Evolutionary conservation across 2,113 vertebrate genomes (phyloP), one percentile per base, ranked within the genome.

Genomic region (Eublepharis macularius): DNA sequence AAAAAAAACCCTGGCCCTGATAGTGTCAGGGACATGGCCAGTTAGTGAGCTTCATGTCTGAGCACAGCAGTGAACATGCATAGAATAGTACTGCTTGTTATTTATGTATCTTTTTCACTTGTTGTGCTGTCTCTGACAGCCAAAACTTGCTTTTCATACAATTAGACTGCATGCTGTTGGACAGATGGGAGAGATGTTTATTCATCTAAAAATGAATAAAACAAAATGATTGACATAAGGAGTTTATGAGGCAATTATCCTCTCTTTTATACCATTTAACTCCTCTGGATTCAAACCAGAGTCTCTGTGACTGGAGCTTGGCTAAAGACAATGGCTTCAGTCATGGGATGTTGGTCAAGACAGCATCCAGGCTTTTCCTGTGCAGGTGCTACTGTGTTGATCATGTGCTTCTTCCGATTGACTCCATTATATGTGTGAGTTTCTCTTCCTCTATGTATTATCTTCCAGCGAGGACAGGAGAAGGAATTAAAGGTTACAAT

Each of bases 361-460:
- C 93, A 89, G 75, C 82, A 90, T 84, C 5, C 76, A 81, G 79
- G 29, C 54, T 90, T 89, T 93, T 93, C 85, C 78, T 83, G 88
- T 91, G 86, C 90, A 93, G 92, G 86, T 94, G 94, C 82, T 93
- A 80, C 43, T 39, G 24, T 45, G 45, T 82, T 73, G 19, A 84
- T 80, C 45, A 34, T 39, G 9, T 80, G 41, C 82, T 92, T 87
- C 24, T 76, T 89, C 57, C 88, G 80, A 51, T 63, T 78, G 29
- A 79, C 41, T 93, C 85, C 69, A 29, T 60, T 82, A 51, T 7
- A 75, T 73, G 68, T 86, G 65, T 84, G 89, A 0, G 60, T 36
- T 89, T 92, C 45, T 41, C 26, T 41, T n/a, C n/a, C n/a, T 82
- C 81, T 78, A 3, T 88, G 65, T 88, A 68, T 32, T 87, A 76